Evolutionary conservation across 2,888 invertebrate genomes (phyloP), one percentile per base, ranked within the genome.

Genomic region (Gisinianus flammeolus): DNA sequence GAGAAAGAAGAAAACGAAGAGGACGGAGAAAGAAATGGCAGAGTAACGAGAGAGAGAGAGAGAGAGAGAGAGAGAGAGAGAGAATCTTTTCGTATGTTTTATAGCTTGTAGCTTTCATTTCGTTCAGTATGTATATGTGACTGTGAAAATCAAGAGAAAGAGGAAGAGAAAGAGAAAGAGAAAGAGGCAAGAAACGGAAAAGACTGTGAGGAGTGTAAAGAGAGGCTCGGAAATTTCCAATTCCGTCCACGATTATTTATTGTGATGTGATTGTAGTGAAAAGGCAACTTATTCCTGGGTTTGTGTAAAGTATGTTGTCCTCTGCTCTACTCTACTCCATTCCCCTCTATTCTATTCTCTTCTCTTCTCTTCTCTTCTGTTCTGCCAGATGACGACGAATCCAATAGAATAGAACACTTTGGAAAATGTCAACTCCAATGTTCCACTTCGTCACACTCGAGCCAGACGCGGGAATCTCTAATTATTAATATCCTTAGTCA

Each of bases 201-300:
- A 30, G 19, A 28, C 8, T 16, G 67, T 19, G 33, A 31, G 35
- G 33, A 67, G 24, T 19, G 62, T 22, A 64, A 64, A 64, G 58
- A 58, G 58, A 64, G 28, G 70, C 54, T 22, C 26, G 70, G 72
- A 72, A 72, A 72, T 72, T 72, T 72, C 72, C 72, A 72, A 72
- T 72, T 72, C 72, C 62, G 58, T 72, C 72, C 72, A 72, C 72
- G 72, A 72, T 72, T 72, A 72, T 72, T 72, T 72, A 72, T 72
- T 72, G 72, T 72, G 69, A 72, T 72, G 72, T 72, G 72, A 72
- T 72, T 72, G 72, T 72, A 67, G 67, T 58, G 72, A 72, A 44
- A 56, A 72, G 72, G 72, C 31, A 72, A 72, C 33, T 58, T 72
- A 56, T 56, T 56, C 56, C 72, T 31, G 54, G 56, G 26, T 22